These are phyloP conservation scores for Nerophis lumbriciformis DNA, from an alignment of 2,113 vertebrate species.

Conservation along the genomic window DNA sequence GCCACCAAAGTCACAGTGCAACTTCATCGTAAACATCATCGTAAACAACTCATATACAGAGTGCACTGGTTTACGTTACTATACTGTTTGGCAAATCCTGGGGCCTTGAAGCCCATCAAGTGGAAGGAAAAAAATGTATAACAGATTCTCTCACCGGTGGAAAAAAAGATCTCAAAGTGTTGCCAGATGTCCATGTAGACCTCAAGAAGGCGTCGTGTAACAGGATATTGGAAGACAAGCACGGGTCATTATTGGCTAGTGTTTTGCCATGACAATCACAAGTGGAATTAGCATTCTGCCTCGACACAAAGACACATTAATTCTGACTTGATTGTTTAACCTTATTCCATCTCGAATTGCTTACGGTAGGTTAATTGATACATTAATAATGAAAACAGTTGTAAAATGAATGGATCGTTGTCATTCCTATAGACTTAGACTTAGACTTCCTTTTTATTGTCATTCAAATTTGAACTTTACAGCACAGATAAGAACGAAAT, in stretches of 20 bases:
- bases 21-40: slow-evolving; percentile 2
- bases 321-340: no score
- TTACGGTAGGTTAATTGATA: no score
- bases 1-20: slow-evolving; percentile 2
- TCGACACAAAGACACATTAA: no score
- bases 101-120: slow-evolving; percentile 23
- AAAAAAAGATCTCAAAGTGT: slow-evolving; percentile 59
- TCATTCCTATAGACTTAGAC: no score
- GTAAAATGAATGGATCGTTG: no score
- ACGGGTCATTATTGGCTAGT: slow-evolving; percentile 34
- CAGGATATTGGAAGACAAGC: slow-evolving; percentile 44
- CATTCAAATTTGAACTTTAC: no score
- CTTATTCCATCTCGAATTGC: no score
- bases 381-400: no score
- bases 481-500: no score
- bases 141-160: slow-evolving; percentile 51
- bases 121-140: slow-evolving; percentile 40
- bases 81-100: slow-evolving; percentile 22
- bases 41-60: slow-evolving; percentile 34
- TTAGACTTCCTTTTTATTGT: no score
- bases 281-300: slow-evolving; percentile 35
- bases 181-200: slow-evolving; percentile 65
- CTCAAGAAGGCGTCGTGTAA: slow-evolving; percentile 46
- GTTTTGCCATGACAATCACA: slow-evolving; percentile 45
- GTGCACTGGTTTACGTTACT: slow-evolving; percentile 31